Percentiles rank a stretch among this genome's conserved stretches.
These are phyloP conservation scores for Acronicta leporina DNA, from an alignment of 2,888 invertebrate species.

Conservation along the genomic window DNA sequence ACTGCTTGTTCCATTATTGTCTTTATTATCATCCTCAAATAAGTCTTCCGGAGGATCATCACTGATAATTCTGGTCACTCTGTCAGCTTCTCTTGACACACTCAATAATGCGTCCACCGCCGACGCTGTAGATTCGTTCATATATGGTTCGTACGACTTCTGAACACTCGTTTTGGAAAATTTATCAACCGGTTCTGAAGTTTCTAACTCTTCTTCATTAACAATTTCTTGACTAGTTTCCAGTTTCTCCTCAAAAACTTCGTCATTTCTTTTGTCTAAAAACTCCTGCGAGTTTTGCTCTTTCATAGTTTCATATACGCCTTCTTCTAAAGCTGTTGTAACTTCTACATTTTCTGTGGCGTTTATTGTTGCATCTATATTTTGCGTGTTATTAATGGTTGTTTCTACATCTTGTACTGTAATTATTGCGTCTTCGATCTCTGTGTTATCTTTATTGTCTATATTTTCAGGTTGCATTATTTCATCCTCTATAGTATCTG, in stretches of 20 bases:
- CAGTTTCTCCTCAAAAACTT: conserved; percentile 13
- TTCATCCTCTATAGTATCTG: conserved; percentile 3
- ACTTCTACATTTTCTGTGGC: conserved; percentile 25
- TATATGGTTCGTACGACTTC: conserved; percentile 64
- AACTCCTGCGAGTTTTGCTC: conserved; percentile 2
- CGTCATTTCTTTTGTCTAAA: background rate
- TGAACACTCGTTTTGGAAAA: conserved; percentile 47
- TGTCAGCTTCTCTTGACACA: conserved; percentile 81
- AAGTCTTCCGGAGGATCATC: conserved; percentile 84
- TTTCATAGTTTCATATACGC: conserved; percentile 11
- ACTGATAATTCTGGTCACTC: conserved; percentile 79
- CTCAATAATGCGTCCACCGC: conserved; percentile 85
- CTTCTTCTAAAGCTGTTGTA: conserved; percentile 30
- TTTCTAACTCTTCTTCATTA: conserved; percentile 14
- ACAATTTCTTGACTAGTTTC: conserved; percentile 13
- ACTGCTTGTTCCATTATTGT: conserved; percentile 53
- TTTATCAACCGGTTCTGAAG: conserved; percentile 35
- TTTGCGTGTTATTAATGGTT: conserved; percentile 15
- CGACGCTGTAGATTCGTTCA: conserved; percentile 83
- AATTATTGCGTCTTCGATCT: conserved; percentile 11
- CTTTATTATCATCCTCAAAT: conserved; percentile 84
- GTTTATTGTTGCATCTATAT: conserved; percentile 14
- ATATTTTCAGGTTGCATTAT: background rate
- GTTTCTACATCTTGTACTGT: conserved; percentile 22
- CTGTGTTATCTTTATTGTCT: background rate